phyloP scores from a whole-genome alignment of 2,113 vertebrate species.

The Onychostoma macrolepis region DNA sequence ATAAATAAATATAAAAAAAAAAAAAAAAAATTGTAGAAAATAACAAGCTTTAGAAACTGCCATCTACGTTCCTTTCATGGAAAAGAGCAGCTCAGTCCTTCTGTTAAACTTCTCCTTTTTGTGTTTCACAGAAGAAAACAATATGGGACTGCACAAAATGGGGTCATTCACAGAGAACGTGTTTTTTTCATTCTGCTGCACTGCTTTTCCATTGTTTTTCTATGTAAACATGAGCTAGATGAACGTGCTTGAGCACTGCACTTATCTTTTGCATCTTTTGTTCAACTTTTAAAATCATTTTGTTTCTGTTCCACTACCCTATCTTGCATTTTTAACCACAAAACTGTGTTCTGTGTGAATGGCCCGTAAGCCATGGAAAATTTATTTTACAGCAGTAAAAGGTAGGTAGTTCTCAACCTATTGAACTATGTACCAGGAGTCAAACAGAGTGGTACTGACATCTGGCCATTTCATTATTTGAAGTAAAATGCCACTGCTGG shows the following conservation, averaged over 20 bases:
- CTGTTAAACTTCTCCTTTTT: not conserved
- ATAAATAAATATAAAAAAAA: no score
- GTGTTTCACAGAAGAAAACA: not conserved
- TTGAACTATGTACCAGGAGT: constrained; percentile 1
- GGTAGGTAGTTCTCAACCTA: not conserved
- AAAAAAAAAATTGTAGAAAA: no score
- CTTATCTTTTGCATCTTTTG: not conserved
- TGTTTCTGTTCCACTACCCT: not conserved
- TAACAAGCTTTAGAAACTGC: not conserved
- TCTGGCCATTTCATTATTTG: constrained; percentile 18
- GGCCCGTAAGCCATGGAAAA: not conserved
- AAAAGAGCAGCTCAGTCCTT: not conserved
- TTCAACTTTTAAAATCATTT: not conserved
- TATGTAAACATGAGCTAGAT: not conserved
- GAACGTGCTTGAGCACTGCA: not conserved
- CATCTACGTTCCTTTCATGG: not conserved
- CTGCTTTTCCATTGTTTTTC: not conserved
- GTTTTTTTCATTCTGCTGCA: not conserved
- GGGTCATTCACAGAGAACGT: not conserved
- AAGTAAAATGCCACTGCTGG: not conserved
- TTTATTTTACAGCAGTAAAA: not conserved
- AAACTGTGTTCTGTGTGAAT: not conserved
- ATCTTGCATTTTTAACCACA: not conserved
- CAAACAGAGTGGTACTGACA: constrained; percentile 17
- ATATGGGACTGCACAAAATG: not conserved